phyloP scores from a whole-genome alignment of 1,140 invertebrate genomes.

The Stegodyphus dumicola region DNA sequence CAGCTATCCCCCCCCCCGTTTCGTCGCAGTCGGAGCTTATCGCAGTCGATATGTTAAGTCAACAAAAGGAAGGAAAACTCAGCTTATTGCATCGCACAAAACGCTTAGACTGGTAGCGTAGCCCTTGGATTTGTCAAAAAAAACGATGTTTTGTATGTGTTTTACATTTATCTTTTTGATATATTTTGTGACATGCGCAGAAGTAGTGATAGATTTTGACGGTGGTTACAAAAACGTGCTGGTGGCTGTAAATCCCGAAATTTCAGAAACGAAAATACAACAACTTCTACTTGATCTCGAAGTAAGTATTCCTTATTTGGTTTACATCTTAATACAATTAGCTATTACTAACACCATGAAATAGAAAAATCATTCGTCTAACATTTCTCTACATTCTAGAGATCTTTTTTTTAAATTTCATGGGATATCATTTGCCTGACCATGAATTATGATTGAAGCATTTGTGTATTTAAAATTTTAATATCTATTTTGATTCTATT shows the following conservation, averaged over 20 bases:
- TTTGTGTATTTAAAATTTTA: too few relatives aligned
- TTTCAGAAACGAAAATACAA: constrained; percentile 13
- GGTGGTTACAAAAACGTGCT: constrained; percentile 32
- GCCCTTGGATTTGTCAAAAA: background rate
- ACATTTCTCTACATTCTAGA: too few relatives aligned
- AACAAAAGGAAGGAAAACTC: constrained; percentile 12
- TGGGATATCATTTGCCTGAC: too few relatives aligned
- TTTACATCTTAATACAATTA: too few relatives aligned
- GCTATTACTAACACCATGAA: too few relatives aligned
- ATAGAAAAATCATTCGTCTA: too few relatives aligned
- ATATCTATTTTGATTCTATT: too few relatives aligned
- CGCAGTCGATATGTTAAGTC: constrained; percentile 38
- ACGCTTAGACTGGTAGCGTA: background rate
- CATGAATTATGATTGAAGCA: too few relatives aligned
- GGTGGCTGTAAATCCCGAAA: constrained; percentile 14
- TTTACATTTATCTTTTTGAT: background rate
- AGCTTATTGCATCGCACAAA: background rate
- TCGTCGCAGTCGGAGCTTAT: background rate
- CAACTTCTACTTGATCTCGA: background rate
- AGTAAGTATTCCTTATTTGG: constrained; percentile 1
- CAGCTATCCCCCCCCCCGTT: background rate
- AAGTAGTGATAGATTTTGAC: constrained; percentile 18
- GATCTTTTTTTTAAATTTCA: too few relatives aligned
- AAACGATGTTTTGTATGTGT: background rate
- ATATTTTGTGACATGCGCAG: background rate